Percentiles rank a stretch among this genome's conserved stretches.
Evolutionary conservation across 1,140 invertebrate genomes (phyloP).

Genomic region (Ridgeia piscesae): DNA sequence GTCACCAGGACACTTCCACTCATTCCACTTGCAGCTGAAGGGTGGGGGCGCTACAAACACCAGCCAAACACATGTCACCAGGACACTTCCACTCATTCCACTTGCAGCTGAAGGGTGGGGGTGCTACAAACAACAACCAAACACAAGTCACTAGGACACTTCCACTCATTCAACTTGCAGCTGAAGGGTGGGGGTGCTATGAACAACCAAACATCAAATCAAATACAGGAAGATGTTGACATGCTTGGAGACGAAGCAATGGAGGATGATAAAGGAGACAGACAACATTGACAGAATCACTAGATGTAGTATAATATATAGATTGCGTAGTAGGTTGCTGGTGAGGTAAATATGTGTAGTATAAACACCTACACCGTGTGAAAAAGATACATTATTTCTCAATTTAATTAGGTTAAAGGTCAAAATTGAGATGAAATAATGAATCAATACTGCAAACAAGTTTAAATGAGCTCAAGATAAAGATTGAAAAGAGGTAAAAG

Average conservation of each 20-base stretch:
- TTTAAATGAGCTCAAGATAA: background rate
- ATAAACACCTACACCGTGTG: no score
- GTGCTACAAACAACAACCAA: background rate
- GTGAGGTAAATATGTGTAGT: background rate
- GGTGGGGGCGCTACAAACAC: no score
- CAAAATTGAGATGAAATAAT: background rate
- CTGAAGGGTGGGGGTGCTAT: conserved; percentile 23
- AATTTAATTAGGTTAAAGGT: background rate
- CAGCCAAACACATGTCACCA: conserved; percentile 52
- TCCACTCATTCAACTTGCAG: conserved; percentile 78
- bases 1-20: no score
- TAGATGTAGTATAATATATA: no score
- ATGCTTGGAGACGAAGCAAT: no score
- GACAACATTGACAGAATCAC: no score
- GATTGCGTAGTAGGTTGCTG: no score
- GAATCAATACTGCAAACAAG: background rate
- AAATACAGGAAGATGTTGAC: background rate
- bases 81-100: conserved; percentile 82
- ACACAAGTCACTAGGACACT: conserved; percentile 70
- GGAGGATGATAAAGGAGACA: no score
- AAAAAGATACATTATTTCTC: no score
- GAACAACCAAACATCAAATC: background rate
- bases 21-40: no score
- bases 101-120: conserved; percentile 62
- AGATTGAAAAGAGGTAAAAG: background rate